Conservation (phyloP, 2,797 vertebrate genomes). For the Rousettus madagascariensis region DNA sequence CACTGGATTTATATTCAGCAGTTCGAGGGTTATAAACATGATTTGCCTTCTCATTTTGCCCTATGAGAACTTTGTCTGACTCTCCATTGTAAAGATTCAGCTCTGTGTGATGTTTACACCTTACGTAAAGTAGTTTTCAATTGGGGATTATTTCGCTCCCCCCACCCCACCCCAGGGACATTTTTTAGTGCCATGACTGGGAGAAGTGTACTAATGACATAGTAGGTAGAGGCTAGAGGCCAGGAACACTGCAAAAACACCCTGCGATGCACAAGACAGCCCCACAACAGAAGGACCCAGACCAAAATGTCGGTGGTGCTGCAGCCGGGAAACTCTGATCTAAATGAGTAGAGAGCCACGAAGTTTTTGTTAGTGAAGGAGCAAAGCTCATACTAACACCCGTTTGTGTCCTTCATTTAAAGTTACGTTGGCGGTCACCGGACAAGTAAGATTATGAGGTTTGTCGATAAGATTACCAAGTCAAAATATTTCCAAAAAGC, state of each 20-base stretch:
- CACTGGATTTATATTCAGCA: neutral
- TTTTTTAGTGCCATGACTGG: neutral
- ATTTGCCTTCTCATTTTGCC: neutral
- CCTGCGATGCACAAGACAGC: neutral
- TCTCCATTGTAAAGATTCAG: neutral
- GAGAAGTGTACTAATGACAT: neutral
- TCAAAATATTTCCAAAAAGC: constrained; percentile 99
- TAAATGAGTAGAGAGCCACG: neutral
- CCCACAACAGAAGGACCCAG: neutral
- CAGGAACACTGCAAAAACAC: neutral
- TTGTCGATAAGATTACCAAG: constrained; percentile 98
- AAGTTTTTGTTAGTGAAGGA: neutral
- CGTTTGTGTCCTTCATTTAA: constrained; percentile 20
- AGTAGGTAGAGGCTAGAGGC: neutral
- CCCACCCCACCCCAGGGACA: no score
- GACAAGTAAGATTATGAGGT: constrained; percentile 96
- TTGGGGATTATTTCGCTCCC: neutral
- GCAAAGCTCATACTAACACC: neutral
- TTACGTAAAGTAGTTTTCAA: constrained; percentile 8
- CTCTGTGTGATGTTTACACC: neutral
- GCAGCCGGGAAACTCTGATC: neutral
- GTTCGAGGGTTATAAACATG: neutral
- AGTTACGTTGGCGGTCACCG: constrained; percentile 92
- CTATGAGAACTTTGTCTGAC: neutral
- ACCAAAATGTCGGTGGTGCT: neutral